Evolutionary conservation across 1,140 invertebrate genomes (phyloP), one percentile per base, ranked within the genome.

Genomic region (Drosophila sucinea): DNA sequence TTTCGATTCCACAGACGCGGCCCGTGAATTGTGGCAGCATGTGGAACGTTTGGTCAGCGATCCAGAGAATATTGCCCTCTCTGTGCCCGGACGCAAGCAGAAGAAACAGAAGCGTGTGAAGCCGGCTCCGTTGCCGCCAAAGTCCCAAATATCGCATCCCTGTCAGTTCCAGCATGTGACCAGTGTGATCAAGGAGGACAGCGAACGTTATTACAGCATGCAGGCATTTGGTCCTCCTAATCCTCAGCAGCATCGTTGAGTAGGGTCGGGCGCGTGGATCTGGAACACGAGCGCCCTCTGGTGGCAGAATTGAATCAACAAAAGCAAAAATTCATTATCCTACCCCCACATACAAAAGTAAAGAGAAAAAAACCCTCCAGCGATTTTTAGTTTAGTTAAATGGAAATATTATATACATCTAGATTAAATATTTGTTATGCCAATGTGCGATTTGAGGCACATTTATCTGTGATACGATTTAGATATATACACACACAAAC

Each of bases 81-180:
- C 95, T 29, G 93, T 94, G 61, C 94, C 95, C 38, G 96, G 95
- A 47, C 92, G 92, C 68, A 94, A 94, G 73, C 94, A 94, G 79
- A 94, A 94, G 91, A 94, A 94, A 64, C 92, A 93, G 73, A 93
- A 93, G 62, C 77, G 90, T 5, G 78, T 90, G 0, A 94, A 94
- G 85, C 93, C 94, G 56, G 90, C 93, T 4, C 93, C 94, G 55
- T 92, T 95, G 60, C 96, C 96, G 3, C 94, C 95, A 27, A 97
- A 97, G 90, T 94, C 94, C 56, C 96, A 97, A 90, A 98, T 98
- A 73, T 97, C 96, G 10, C 94, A 96, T 79, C 97, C 97, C 0
- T 97, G 96, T 90, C 96, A 96, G 81, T 98, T 98, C 92, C 95
- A 97, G 65, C 97, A 98, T 87, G 95, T 98, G 55, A 97, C 96